These are phyloP conservation scores for Phyllostomus hastatus DNA, from an alignment of 2,113 vertebrate genomes.

Conservation along the genomic window DNA sequence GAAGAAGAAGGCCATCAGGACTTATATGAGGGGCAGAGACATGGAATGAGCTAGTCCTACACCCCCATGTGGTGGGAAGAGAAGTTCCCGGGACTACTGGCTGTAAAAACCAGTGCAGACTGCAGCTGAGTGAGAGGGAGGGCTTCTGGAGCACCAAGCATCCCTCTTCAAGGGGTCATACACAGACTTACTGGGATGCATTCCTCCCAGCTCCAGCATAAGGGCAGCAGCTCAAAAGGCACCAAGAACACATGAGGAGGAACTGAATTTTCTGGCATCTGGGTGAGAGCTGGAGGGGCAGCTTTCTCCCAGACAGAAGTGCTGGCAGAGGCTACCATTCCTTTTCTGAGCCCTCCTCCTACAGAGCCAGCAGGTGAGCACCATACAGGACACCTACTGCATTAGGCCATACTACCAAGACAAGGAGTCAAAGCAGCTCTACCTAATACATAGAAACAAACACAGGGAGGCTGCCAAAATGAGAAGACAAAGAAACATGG, in stretches of 20 bases:
- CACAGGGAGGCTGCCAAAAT: background rate
- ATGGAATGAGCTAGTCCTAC: background rate
- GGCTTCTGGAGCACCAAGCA: background rate
- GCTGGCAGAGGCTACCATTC: background rate
- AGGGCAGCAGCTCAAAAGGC: background rate
- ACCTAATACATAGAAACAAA: background rate
- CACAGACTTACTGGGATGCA: background rate
- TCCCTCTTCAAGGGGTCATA: background rate
- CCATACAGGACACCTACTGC: background rate
- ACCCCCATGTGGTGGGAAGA: background rate
- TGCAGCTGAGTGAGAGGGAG: background rate
- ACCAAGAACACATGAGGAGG: background rate
- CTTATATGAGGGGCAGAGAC: background rate
- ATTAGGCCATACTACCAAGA: background rate
- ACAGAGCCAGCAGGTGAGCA: background rate
- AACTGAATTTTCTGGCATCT: background rate
- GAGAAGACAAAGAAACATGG: background rate
- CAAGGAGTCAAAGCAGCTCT: background rate
- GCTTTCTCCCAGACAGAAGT: background rate
- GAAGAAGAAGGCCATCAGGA: background rate
- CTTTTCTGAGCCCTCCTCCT: background rate
- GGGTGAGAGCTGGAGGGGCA: background rate
- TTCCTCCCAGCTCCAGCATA: background rate
- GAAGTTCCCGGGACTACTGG: background rate
- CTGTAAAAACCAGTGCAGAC: background rate